Base-by-base conservation (phyloP, 64 coral and sea anemone genomes). In the Catalaphyllia jardinei region DNA sequence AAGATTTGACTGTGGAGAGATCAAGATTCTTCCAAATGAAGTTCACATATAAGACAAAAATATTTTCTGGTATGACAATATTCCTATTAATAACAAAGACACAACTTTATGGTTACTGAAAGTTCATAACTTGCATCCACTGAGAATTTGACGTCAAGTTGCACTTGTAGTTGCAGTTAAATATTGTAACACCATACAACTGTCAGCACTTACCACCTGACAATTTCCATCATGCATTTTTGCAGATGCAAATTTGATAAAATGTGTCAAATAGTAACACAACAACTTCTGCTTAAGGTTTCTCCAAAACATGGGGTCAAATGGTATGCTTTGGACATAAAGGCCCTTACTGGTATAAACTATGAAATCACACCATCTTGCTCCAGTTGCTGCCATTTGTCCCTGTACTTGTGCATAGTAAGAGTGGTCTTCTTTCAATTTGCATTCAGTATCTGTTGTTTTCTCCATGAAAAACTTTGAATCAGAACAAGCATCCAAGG, bases 331-430 rank as follows among this genome's bases (percentile, higher is more conserved):
- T 87, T 87, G 85, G 24, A 87, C 65, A 72, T 87, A 87, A 73
- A 87, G 69, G 51, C 85, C 85, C 52, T 22, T 72, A 31, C 72
- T 87, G 46, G 69, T 87, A 27, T 74, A 87, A 15, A 87, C 85
- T 18, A 87, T 87, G 60, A 87, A 75, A 72, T 87, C 86, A 75
- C 86, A 87, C 72, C 86, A 87, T 59, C 52, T 46, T 49, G 75
- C 75, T 77, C 75, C 35, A 22, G 39, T 51, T 17, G 50, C 75
- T 20, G 75, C 75, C 75, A 88, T 75, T 31, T 88, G 86, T 33
- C 72, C 86, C 60, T 88, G 86, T 30, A 88, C 86, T 75, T 88
- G 72, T 49, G 86, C 86, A 30, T n/a, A n/a, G n/a, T 76, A 88
- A 29, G 52, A 22, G 52, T 88, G 72, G 71, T 88, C 57, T 17